A percentile compares a stretch with the other conserved stretches of the same genome.
phyloP scores from a whole-genome alignment of 1,140 invertebrate genomes.

The Drosophila ercepeae region DNA sequence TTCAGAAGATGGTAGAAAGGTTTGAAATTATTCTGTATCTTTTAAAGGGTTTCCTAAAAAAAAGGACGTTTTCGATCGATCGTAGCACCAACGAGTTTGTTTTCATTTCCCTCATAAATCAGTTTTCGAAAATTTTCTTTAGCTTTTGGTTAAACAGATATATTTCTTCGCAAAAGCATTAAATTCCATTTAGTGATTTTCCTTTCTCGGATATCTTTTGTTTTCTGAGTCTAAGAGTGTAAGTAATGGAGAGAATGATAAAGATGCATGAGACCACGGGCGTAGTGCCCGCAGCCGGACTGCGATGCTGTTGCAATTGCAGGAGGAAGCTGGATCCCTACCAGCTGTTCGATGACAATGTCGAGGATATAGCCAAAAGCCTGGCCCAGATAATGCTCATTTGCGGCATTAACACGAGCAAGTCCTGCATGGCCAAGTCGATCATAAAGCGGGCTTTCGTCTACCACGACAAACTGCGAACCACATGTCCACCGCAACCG shows the following conservation, averaged over 20 bases:
- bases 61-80: too few relatives aligned
- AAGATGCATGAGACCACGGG: slow-evolving; percentile 6
- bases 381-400: slow-evolving; percentile 65
- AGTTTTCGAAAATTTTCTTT: background rate
- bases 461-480: slow-evolving; percentile 59
- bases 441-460: slow-evolving; percentile 69
- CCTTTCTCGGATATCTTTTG: background rate
- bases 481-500: slow-evolving; percentile 13
- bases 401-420: slow-evolving; percentile 59
- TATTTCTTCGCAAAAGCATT: background rate
- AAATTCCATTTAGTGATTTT: background rate
- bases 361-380: slow-evolving; percentile 62
- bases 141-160: background rate
- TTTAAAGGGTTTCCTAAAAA: too few relatives aligned
- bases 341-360: slow-evolving; percentile 65
- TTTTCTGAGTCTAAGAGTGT: background rate
- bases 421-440: slow-evolving; percentile 47
- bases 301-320: slow-evolving; percentile 55
- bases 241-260: slow-evolving; percentile 23
- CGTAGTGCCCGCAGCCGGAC: background rate
- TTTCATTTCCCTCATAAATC: background rate
- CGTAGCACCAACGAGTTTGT: background rate
- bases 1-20: too few relatives aligned
- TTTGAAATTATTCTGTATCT: too few relatives aligned
- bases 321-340: slow-evolving; percentile 58